Conservation (phyloP, 2,888 invertebrate species). For the Cephus sareptanus region DNA sequence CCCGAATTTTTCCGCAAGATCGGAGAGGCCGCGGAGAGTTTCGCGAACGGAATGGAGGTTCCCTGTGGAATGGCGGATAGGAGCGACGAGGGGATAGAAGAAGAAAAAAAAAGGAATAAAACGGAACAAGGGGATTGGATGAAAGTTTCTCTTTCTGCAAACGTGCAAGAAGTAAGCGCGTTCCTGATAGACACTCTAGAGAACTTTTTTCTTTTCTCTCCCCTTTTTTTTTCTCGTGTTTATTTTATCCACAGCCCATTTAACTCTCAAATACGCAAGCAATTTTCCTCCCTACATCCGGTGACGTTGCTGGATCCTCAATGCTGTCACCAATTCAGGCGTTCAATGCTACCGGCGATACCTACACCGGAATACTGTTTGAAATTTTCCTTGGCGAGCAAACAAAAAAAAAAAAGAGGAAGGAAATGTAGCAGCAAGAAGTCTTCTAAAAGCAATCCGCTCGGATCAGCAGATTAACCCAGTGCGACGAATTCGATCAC, state of each 20-base stretch:
- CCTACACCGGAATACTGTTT: not conserved
- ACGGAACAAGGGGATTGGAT: conserved; percentile 5
- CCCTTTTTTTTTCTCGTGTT: conserved; percentile 35
- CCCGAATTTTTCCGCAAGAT: conserved; percentile 10
- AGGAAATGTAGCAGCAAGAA: not conserved
- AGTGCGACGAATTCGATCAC: not conserved
- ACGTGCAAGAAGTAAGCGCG: not conserved
- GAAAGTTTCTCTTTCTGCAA: conserved; percentile 14
- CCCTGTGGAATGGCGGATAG: conserved; percentile 8
- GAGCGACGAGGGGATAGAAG: conserved; percentile 12
- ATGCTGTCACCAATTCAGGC: not conserved
- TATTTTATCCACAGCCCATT: conserved; percentile 54
- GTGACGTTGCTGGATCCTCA: not conserved
- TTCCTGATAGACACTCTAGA: conserved; percentile 12
- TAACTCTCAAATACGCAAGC: conserved; percentile 52
- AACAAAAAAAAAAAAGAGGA: not conserved
- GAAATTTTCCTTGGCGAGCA: not conserved
- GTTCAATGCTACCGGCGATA: not conserved
- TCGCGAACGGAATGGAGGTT: conserved; percentile 18
- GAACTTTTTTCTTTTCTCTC: not conserved
- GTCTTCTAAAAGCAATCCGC: not conserved
- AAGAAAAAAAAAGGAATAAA: not conserved
- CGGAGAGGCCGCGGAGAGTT: conserved; percentile 9
- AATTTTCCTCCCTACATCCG: conserved; percentile 28
- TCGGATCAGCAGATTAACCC: not conserved